These are phyloP conservation scores for Chrysocyon brachyurus DNA, from an alignment of 2,797 vertebrate species.

Conservation along the genomic window DNA sequence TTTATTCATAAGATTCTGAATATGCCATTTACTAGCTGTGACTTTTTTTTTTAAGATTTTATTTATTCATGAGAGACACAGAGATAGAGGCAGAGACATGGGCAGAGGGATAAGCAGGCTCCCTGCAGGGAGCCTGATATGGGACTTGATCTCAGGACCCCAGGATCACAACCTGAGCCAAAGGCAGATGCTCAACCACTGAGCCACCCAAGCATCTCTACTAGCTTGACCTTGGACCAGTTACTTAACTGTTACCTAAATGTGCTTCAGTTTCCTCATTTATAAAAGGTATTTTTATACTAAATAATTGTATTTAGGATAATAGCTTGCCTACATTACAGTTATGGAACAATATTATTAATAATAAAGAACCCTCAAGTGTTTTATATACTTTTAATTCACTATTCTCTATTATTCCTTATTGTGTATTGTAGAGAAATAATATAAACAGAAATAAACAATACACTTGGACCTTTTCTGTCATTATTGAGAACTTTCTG, in stretches of 20 bases:
- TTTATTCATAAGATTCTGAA: slow-evolving; percentile 20
- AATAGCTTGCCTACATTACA: background rate
- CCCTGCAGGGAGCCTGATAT: no score
- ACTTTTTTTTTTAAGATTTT: no score
- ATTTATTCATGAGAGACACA: no score
- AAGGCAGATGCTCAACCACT: no score
- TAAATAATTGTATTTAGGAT: background rate
- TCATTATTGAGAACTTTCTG: background rate
- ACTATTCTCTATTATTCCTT: background rate
- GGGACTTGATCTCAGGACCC: no score
- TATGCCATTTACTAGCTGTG: background rate
- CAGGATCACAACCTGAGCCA: no score
- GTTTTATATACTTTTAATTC: slow-evolving; percentile 7
- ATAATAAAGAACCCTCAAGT: background rate
- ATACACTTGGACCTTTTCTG: background rate
- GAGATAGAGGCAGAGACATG: no score
- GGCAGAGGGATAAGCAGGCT: no score
- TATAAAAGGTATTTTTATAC: background rate
- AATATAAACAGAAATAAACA: slow-evolving; percentile 23
- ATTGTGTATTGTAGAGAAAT: background rate
- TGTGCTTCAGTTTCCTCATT: background rate
- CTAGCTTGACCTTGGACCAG: background rate
- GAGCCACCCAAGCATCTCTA: no score
- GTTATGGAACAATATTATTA: background rate
- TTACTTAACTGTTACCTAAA: background rate